phyloP scores from a whole-genome alignment of 2,888 invertebrate genomes.

The Willowsia nigromaculata region DNA sequence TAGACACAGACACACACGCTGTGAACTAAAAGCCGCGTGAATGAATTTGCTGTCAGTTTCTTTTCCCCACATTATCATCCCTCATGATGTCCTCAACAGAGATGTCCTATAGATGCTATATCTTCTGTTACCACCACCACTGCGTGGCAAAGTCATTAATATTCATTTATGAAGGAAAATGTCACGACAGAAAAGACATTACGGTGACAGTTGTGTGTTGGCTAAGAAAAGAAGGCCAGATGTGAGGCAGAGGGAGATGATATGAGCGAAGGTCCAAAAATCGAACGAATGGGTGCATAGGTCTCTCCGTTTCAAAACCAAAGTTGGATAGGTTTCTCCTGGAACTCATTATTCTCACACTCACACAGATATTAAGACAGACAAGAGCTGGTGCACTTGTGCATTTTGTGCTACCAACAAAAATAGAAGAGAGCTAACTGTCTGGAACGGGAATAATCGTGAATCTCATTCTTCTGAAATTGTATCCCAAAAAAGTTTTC shows the following conservation, averaged over 20 bases:
- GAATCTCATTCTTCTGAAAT: neutral
- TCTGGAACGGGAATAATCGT: slow-evolving; percentile 30
- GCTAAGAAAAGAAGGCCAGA: slow-evolving; percentile 30
- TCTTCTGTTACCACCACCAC: too few species aligned
- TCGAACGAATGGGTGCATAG: neutral
- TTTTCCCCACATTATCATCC: slow-evolving; percentile 27
- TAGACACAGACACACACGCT: neutral
- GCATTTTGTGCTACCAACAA: neutral
- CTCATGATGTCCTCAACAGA: slow-evolving; percentile 12
- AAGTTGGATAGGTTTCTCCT: neutral
- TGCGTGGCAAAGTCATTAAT: slow-evolving; percentile 54
- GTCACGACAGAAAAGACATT: slow-evolving; percentile 59
- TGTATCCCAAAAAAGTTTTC: neutral
- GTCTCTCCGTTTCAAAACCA: neutral
- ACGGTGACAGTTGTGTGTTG: slow-evolving; percentile 57
- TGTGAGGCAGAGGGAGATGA: neutral
- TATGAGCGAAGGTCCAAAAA: slow-evolving; percentile 1
- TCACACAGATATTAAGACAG: too few species aligned
- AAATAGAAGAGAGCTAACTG: slow-evolving; percentile 36
- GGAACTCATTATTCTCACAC: slow-evolving; percentile 18
- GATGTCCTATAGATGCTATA: neutral
- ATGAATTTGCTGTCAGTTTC: slow-evolving; percentile 24
- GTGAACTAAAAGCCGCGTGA: neutral
- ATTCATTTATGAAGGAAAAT: slow-evolving; percentile 64
- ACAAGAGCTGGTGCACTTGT: neutral